Percentiles rank a stretch among this genome's conserved stretches.
phyloP scores from a whole-genome alignment of 2,888 invertebrate genomes.

The Dryobotodes eremita region DNA sequence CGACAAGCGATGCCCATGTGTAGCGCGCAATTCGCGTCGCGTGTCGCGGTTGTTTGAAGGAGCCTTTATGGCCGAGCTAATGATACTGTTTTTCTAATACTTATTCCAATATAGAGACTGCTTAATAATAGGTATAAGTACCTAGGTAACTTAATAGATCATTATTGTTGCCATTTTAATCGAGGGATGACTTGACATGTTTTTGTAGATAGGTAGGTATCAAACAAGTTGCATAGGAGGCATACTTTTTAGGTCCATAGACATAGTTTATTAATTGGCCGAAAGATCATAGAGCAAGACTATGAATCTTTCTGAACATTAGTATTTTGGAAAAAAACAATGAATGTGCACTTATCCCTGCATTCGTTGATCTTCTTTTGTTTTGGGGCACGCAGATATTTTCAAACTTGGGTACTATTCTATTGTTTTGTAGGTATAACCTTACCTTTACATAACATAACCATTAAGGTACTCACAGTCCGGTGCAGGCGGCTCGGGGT shows the following conservation, averaged over 20 bases:
- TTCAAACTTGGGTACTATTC: not conserved
- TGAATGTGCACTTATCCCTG: not conserved
- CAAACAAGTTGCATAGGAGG: not conserved
- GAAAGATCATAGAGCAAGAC: conserved; percentile 1
- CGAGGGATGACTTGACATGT: not conserved
- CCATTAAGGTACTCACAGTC: conserved; percentile 93
- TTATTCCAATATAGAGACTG: not conserved
- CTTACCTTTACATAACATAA: conserved; percentile 17
- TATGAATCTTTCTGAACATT: conserved; percentile 13
- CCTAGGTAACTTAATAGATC: not conserved
- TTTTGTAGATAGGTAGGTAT: not conserved
- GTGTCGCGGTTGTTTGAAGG: no score
- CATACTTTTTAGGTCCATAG: not conserved
- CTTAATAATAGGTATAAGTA: not conserved
- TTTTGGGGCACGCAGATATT: conserved; percentile 13
- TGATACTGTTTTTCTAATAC: conserved; percentile 5
- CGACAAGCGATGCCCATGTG: no score
- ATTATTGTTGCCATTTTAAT: conserved; percentile 2
- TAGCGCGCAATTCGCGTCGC: no score
- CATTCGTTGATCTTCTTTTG: conserved; percentile 31
- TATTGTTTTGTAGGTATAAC: not conserved
- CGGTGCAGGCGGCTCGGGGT: conserved; percentile 93
- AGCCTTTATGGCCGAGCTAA: not conserved
- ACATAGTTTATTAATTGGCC: conserved; percentile 3
- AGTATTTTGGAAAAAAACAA: not conserved